Evolutionary conservation across 2,797 vertebrate genomes (phyloP), one percentile per base, ranked within the genome.

Genomic region (Cynodonichthys magdalenae): DNA sequence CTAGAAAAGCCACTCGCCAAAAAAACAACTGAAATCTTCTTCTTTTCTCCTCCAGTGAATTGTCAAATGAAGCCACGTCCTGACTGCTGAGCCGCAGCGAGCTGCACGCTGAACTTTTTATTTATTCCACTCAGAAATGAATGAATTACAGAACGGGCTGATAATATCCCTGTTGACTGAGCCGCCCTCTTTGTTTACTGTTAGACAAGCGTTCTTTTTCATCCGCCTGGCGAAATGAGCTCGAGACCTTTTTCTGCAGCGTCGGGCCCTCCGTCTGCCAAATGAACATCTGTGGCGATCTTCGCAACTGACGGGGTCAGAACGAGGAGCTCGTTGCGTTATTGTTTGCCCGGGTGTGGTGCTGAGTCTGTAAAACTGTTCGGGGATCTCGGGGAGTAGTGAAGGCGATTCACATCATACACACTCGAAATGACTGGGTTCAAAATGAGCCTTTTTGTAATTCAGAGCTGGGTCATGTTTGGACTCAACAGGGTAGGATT

Each of bases 221-320:
- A 18, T 71, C 57, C 5, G 41, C 62, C 66, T 65, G 61, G 45
- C 55, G 66, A 70, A 69, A 81, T 59, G 74, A 81, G 82, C 70
- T 18, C 73, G 59, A 17, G 59, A 28, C 49, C 12, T 74, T 39
- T 24, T 66, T 72, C 61, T 53, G 53, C 62, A 12, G 62, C 24
- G 18, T 41, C 0, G 59, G 24, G 54, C 65, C 59, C 47, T 67
- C 54, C 42, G 34, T 54, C 34, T 67, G 77, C 78, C 71, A 75
- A 79, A 66, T 56, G 74, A 83, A 82, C 86, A 84, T 89, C 78
- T 89, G 83, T 69, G 69, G 63, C 19, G 50, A 70, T 54, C 53
- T 54, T 34, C 52, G 9, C 52, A 70, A 66, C 53, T 80, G 59
- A 71, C 59, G 6, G 58, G 80, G 80, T 54, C 50, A 59, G 77